Evolutionary conservation across 2,113 vertebrate species (phyloP), one percentile per base, ranked within the genome.

Genomic region (Macroglossus sobrinus): DNA sequence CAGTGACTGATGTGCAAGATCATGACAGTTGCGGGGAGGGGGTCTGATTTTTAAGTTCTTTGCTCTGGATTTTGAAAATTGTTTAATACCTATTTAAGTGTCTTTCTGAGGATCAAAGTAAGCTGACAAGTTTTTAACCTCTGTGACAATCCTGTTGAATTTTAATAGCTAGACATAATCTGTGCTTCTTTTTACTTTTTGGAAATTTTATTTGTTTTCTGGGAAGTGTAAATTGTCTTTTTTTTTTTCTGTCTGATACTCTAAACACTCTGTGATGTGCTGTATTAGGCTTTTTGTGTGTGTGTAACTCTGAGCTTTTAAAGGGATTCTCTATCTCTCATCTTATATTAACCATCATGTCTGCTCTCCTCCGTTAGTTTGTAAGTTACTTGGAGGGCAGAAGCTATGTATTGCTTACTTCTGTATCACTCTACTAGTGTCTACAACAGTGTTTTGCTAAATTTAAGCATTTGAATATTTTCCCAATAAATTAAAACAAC

Each of bases 401-500:
- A 19, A 11, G n/a, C 6, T 86, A 47, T 71, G 14, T 15, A 45
- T 64, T 84, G 14, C 9, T 40, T 43, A 53, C 38, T 82, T 93
- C 45, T 21, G 2, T 61, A 33, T 71, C 53, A 89, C 35, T 7
- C 18, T 22, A 33, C 12, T 22, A 69, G 21, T 84, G 28, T 57
- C 47, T 80, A 86, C 45, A 40, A 47, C 33, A 72, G 15, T 84
- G 24, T 26, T 87, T 59, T 91, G n/a, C n/a, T 50, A n/a, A 40
- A 63, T 59, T 47, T 64, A 64, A 71, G 35, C 40, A 80, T 92
- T 89, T 92, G 22, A 66, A 79, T 93, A 89, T 96, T 84, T 84
- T 13, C 55, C 43, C 14, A 84, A 5, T 91, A 84, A 74, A 74
- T 57, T 81, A 45, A 88, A 82, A 45, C 22, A 88, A 33, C 81